Evolutionary conservation across 2,888 invertebrate species (phyloP), one percentile per base, ranked within the genome.

Genomic region (Mimumesa dahlbomi): DNA sequence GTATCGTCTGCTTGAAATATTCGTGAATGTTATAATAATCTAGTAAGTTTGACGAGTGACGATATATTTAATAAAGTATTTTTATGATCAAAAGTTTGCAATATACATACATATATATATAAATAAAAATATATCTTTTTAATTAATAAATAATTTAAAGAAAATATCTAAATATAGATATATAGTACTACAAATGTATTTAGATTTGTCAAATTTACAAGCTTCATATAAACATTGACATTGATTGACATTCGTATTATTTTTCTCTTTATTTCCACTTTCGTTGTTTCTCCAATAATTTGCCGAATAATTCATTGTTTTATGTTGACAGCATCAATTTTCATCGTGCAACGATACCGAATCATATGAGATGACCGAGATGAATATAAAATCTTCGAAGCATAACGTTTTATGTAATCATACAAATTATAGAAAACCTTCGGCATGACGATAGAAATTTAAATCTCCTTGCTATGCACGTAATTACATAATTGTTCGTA

Each of bases 11-110:
- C 0, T 42, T 21, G 36, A 29, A 38, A 34, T 31, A 46, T 62
- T 62, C 45, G 43, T 7, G 38, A 57, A 25, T 31, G 14, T 62
- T 50, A 43, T 13, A 11, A 36, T 34, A 59, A 56, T n/a, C 14
- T 45, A 49, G 42, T n/a, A 34, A 48, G 40, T 53, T 29, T 57
- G 42, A 38, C 36, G 25, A 48, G 14, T 38, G 36, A 36, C 43
- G 52, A 57, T 48, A 57, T 53, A 49, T 53, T 57, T 53, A 57
- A 40, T 52, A 38, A 53, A 54, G 53, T 58, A 67, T 71, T 62
- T 68, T 57, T 62, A 65, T 64, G 48, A 25, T 16, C 43, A 19
- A 40, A 36, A 40, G 21, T 38, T 40, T 38, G 18, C 22, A 36
- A 25, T 49, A 49, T 34, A 42, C 9, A n/a, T 31, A 46, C 14